Conservation (phyloP, 2,797 vertebrate species). For the Catostomus latipinnis region DNA sequence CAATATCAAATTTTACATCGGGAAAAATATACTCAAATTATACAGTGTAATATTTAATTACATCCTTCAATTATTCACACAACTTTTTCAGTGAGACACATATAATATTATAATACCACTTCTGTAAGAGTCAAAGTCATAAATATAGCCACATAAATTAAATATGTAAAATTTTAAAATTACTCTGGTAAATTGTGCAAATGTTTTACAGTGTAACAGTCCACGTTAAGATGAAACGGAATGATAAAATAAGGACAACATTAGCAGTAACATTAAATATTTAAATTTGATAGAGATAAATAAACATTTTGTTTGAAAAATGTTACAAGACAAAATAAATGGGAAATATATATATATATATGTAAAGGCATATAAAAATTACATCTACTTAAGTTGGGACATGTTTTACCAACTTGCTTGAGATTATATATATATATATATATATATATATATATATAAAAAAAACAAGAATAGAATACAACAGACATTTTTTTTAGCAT, state of each 20-base stretch:
- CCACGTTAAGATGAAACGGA: constrained; percentile 2
- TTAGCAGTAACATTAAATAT: not conserved
- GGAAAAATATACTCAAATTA: not conserved
- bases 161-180: not conserved
- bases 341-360: not conserved
- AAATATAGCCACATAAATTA: constrained; percentile 7
- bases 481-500: too few relatives aligned
- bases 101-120: not conserved
- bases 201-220: constrained; percentile 30
- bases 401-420: too few relatives aligned
- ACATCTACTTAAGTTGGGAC: too few relatives aligned
- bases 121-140: constrained; percentile 7
- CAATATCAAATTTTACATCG: not conserved
- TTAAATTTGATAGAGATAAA: not conserved
- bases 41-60: not conserved
- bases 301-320: not conserved
- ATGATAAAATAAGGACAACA: constrained; percentile 16
- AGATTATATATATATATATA: too few relatives aligned
- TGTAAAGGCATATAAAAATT: too few relatives aligned
- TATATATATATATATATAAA: not conserved
- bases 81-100: constrained; percentile 8
- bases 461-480: not conserved
- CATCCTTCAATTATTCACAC: not conserved
- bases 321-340: not conserved
- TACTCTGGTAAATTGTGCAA: not conserved